phyloP scores from a whole-genome alignment of 2,888 invertebrate genomes.

The Siphonodentalium dalli region DNA sequence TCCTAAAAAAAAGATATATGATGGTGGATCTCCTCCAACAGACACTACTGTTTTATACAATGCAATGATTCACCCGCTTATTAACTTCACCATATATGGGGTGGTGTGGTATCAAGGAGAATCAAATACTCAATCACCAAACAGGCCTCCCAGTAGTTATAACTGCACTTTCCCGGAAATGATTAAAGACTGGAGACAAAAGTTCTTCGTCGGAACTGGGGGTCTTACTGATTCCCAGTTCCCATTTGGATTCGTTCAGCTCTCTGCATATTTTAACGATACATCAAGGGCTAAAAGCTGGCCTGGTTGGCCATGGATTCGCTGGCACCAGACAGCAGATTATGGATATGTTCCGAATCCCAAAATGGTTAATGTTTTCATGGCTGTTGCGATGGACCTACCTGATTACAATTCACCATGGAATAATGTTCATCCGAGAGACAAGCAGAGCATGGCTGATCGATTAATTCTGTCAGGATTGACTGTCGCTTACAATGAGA shows the following conservation, averaged over 20 bases:
- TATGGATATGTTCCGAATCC: conserved; percentile 52
- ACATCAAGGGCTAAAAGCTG: neutral
- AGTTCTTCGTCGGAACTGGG: conserved; percentile 36
- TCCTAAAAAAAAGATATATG: too few species aligned
- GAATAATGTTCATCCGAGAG: conserved; percentile 47
- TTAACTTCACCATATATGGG: conserved; percentile 56
- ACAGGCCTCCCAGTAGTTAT: conserved; percentile 38
- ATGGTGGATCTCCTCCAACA: conserved; percentile 8
- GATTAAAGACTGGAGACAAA: conserved; percentile 54
- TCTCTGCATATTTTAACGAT: conserved; percentile 16
- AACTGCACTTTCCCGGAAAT: conserved; percentile 54
- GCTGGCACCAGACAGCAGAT: conserved; percentile 58
- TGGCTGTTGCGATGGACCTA: conserved; percentile 58
- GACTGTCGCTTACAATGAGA: conserved; percentile 43
- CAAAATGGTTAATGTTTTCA: conserved; percentile 46
- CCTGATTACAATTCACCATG: conserved; percentile 50
- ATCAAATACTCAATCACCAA: too few species aligned
- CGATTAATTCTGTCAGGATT: conserved; percentile 45
- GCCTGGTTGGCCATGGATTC: conserved; percentile 48
- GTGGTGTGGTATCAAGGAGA: conserved; percentile 63
- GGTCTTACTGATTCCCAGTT: conserved; percentile 41
- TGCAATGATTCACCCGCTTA: conserved; percentile 59
- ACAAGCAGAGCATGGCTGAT: conserved; percentile 49
- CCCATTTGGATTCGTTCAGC: conserved; percentile 62
- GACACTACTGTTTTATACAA: conserved; percentile 51